phyloP scores from a whole-genome alignment of 2,113 vertebrate genomes.

The Chrysochloris asiatica region DNA sequence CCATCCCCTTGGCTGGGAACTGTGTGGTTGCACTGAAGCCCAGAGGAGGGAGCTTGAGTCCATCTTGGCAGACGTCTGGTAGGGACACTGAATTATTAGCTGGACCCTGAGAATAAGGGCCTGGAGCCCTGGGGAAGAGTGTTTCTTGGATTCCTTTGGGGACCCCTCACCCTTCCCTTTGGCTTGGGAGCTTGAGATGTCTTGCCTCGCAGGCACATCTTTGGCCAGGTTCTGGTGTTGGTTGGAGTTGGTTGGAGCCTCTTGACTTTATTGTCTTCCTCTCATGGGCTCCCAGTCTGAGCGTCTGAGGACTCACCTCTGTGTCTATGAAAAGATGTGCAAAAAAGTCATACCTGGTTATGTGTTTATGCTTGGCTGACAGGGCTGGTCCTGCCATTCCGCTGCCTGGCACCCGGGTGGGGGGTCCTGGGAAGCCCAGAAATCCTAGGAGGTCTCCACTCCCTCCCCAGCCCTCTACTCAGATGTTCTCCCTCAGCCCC shows the following conservation, averaged over 20 bases:
- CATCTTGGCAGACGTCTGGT: background rate
- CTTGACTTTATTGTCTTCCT: background rate
- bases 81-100: background rate
- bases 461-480: background rate
- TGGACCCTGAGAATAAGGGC: background rate
- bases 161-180: background rate
- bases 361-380: background rate
- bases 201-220: too few relatives aligned
- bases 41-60: background rate
- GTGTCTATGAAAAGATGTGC: background rate
- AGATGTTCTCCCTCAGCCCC: background rate
- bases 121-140: background rate
- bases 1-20: background rate
- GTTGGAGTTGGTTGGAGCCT: too few relatives aligned
- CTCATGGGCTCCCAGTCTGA: background rate
- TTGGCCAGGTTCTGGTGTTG: background rate
- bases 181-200: background rate
- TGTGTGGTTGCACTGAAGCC: background rate
- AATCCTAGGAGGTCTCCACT: background rate
- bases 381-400: background rate
- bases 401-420: background rate
- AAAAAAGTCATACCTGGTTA: background rate
- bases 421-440: background rate
- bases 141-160: background rate
- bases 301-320: background rate